Evolutionary conservation across 2,888 invertebrate species (phyloP), one percentile per base, ranked within the genome.

Genomic region (Diadromus collaris): DNA sequence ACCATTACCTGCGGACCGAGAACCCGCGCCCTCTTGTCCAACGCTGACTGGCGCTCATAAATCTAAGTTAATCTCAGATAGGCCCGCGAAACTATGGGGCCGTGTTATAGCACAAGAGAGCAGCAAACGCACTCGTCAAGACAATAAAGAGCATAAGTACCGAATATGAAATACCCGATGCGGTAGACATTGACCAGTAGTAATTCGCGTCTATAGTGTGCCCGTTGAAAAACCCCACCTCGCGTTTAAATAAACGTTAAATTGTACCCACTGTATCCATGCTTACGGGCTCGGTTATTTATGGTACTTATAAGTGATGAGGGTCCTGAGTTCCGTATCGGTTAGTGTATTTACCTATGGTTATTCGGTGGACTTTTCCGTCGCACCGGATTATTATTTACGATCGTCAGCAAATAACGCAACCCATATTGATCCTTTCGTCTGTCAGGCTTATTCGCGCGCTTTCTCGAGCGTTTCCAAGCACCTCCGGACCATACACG

Each of bases 41-140:
- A 48, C 19, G 38, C 58, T 38, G n/a, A 63, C 13, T 5, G 10
- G 69, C 79, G 81, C 82, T 86, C 87, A 83, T 89, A 87, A 89
- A 89, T 88, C 86, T 85, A 69, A 83, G 83, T 85, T 88, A 88
- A 88, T 87, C 86, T 86, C 81, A 83, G 79, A 85, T 84, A 82
- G 83, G 71, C 79, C 41, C 60, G 16, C 34, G 24, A 56, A 24
- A 44, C 7, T 60, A 64, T 58, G 21, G 29, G 16, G n/a, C n/a
- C 48, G 41, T 16, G 24, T 32, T 21, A 56, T 63, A 19, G 13
- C 56, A 41, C 54, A 51, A 19, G 19, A 41, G 64, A 44, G 48
- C 44, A 21, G 21, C 69, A 78, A 79, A 84, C 78, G 77, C 82
- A 82, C 79, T 82, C 76, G 80, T 83, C 77, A 77, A 80, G 76